Evolutionary conservation across 2,888 invertebrate species (phyloP).

Genomic region (Chymomyza amoena): DNA sequence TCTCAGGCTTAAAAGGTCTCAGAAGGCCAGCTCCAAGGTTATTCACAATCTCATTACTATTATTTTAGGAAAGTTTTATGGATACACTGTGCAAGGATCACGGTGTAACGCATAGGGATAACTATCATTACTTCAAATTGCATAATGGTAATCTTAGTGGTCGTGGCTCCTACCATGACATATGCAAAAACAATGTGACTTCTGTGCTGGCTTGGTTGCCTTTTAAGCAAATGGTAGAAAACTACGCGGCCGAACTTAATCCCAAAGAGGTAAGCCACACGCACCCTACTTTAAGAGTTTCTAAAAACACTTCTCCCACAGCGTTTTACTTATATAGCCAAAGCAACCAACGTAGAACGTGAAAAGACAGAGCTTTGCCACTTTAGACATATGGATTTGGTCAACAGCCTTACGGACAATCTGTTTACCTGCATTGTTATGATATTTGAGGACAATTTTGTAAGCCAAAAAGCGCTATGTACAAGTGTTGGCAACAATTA

Average conservation of each 20-base stretch:
- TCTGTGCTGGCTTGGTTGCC: constrained; percentile 74
- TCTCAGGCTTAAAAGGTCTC: neutral
- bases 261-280: constrained; percentile 62
- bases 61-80: constrained; percentile 62
- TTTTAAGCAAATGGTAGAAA: constrained; percentile 56
- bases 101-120: constrained; percentile 56
- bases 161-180: constrained; percentile 58
- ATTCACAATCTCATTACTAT: neutral
- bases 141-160: constrained; percentile 70
- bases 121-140: constrained; percentile 69
- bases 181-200: constrained; percentile 54
- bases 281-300: neutral
- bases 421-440: constrained; percentile 72
- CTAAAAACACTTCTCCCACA: constrained; percentile 19
- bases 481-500: neutral
- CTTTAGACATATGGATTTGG: constrained; percentile 71
- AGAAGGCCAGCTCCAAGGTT: neutral
- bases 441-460: constrained; percentile 76
- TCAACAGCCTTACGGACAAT: constrained; percentile 61
- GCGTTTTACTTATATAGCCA: constrained; percentile 73
- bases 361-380: constrained; percentile 74
- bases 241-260: constrained; percentile 65
- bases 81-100: constrained; percentile 74
- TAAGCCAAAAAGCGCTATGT: constrained; percentile 50
- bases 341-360: constrained; percentile 70